These are phyloP conservation scores for Troides oblongomaculatus DNA, from an alignment of 2,888 invertebrate genomes.

Conservation along the genomic window DNA sequence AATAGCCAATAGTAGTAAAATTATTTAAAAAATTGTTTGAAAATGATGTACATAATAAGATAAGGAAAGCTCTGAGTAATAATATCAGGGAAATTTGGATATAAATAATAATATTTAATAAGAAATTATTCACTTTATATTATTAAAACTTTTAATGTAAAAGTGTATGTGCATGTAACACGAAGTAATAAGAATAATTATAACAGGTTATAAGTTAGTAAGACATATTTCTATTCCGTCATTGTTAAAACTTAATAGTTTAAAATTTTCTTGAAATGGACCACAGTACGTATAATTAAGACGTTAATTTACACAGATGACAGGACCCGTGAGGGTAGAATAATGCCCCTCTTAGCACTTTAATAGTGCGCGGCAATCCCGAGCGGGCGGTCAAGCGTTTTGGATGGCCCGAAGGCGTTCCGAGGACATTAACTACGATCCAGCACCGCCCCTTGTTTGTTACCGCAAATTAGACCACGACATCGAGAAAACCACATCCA, in stretches of 20 bases:
- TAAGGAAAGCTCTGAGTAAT: no score
- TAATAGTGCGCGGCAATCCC: slow-evolving; percentile 68
- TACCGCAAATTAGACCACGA: slow-evolving; percentile 65
- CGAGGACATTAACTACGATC: slow-evolving; percentile 59
- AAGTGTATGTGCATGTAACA: no score
- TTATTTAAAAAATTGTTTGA: no score
- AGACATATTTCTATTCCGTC: no score
- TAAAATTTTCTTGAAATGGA: slow-evolving; percentile 11
- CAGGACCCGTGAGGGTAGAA: slow-evolving; percentile 64
- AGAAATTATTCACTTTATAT: no score
- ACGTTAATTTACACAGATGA: slow-evolving; percentile 75
- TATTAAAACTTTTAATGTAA: no score
- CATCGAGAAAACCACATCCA: slow-evolving; percentile 45
- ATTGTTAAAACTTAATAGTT: not conserved
- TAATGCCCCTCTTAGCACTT: slow-evolving; percentile 79
- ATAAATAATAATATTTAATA: no score
- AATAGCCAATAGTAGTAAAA: no score
- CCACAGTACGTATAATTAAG: slow-evolving; percentile 59
- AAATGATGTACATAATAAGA: no score
- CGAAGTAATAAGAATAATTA: no score
- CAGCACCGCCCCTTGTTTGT: slow-evolving; percentile 73
- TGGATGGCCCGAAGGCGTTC: slow-evolving; percentile 68
- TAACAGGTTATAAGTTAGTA: no score
- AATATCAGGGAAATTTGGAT: no score
- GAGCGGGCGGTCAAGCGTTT: slow-evolving; percentile 64